Conservation (phyloP, 2,797 vertebrate genomes). For the Phyllotis vaccarum region DNA sequence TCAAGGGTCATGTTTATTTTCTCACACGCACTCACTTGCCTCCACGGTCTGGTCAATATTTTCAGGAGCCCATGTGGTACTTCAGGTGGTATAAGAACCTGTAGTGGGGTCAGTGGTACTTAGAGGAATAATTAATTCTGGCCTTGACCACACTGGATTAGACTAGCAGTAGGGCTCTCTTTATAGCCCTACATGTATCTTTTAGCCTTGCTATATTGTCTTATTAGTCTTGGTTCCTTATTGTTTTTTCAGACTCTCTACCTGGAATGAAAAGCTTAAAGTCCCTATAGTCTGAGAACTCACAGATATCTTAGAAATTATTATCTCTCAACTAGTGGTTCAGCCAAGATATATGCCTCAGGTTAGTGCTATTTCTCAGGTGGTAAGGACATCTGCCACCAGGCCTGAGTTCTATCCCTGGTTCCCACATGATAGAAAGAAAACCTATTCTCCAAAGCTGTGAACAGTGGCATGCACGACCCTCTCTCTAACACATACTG, state of each 20-base stretch:
- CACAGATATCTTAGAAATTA: not conserved
- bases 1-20: not conserved
- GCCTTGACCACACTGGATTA: not conserved
- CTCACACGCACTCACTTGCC: not conserved
- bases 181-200: too few species aligned
- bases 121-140: not conserved
- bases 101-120: too few species aligned
- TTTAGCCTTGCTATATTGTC: not conserved
- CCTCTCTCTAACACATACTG: too few species aligned
- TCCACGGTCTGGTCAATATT: not conserved
- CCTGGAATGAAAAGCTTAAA: not conserved
- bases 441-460: not conserved
- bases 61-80: not conserved
- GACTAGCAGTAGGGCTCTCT: not conserved
- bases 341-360: too few species aligned
- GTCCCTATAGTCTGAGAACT: not conserved
- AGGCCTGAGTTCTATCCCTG: not conserved
- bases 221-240: not conserved
- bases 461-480: not conserved
- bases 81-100: accelerated
- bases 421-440: not conserved
- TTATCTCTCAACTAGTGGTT: not conserved
- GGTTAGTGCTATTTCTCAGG: not conserved
- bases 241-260: not conserved
- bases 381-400: not conserved